Conservation (phyloP, 2,797 vertebrate genomes). For the Sebastolobus alascanus region DNA sequence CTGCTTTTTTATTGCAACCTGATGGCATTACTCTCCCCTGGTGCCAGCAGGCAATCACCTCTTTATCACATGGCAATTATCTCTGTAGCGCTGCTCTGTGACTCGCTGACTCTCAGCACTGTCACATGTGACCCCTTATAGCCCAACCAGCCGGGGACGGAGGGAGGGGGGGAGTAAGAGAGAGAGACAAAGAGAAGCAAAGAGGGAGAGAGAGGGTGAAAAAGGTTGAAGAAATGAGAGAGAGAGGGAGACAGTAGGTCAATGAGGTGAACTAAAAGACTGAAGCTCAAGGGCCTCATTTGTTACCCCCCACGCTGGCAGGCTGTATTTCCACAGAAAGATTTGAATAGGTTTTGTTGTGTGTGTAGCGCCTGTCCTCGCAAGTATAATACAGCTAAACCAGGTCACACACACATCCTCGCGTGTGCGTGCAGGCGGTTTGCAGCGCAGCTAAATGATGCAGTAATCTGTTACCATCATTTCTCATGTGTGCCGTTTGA, state of each 20-base stretch:
- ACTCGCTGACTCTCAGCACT: slow-evolving; percentile 79
- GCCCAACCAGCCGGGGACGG: slow-evolving; percentile 63
- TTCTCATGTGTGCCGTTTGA: slow-evolving; percentile 50
- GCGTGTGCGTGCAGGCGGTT: slow-evolving; percentile 34
- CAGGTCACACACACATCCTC: slow-evolving; percentile 49
- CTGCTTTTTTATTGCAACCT: slow-evolving; percentile 89
- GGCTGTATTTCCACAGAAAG: slow-evolving; percentile 48
- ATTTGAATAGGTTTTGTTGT: slow-evolving; percentile 50
- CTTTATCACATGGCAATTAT: slow-evolving; percentile 91
- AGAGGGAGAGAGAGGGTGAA: slow-evolving; percentile 15
- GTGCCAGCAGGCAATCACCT: slow-evolving; percentile 89
- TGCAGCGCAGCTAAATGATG: slow-evolving; percentile 66
- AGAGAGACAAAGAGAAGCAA: slow-evolving; percentile 23
- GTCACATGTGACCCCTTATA: slow-evolving; percentile 83
- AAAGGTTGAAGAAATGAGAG: slow-evolving; percentile 47
- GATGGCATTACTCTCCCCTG: slow-evolving; percentile 87
- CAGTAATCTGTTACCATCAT: slow-evolving; percentile 57
- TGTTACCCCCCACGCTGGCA: slow-evolving; percentile 54
- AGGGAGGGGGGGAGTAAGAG: neutral
- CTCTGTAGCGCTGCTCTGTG: slow-evolving; percentile 84
- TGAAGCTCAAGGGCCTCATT: slow-evolving; percentile 70
- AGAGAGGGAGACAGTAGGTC: slow-evolving; percentile 57
- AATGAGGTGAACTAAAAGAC: slow-evolving; percentile 68
- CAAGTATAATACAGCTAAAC: slow-evolving; percentile 46
- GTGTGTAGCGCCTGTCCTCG: slow-evolving; percentile 16